phyloP scores from a whole-genome alignment of 1,140 invertebrate genomes.

The Parasteatoda tepidariorum region DNA sequence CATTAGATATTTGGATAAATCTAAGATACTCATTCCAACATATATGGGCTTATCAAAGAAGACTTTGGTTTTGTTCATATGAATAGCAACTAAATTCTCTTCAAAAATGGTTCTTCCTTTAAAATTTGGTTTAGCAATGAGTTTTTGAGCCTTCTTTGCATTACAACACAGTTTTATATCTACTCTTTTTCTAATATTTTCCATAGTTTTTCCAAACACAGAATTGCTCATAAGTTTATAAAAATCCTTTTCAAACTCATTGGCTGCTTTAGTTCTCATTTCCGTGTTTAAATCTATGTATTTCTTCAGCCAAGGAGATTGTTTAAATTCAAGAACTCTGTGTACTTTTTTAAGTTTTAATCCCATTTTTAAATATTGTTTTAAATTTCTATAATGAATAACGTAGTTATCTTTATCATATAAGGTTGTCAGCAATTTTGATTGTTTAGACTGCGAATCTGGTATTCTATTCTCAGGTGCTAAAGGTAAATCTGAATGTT shows the following conservation, averaged over 20 bases:
- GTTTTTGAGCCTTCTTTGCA: slow-evolving; percentile 64
- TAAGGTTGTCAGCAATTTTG: background rate
- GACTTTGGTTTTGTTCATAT: slow-evolving; percentile 61
- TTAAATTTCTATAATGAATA: slow-evolving; percentile 66
- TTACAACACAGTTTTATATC: slow-evolving; percentile 67
- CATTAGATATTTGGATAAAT: slow-evolving; percentile 64
- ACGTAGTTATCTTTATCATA: background rate
- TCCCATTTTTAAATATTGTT: too few species aligned
- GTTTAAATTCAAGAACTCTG: slow-evolving; percentile 62
- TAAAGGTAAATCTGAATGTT: slow-evolving; percentile 2
- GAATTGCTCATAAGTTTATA: slow-evolving; percentile 5
- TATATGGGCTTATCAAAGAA: slow-evolving; percentile 63
- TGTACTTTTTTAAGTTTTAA: too few species aligned
- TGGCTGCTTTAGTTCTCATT: slow-evolving; percentile 63
- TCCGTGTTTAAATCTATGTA: slow-evolving; percentile 67
- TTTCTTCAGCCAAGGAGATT: background rate
- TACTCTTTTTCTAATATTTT: slow-evolving; percentile 69
- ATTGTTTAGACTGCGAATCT: background rate
- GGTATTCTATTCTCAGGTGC: background rate
- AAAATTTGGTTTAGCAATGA: slow-evolving; percentile 68
- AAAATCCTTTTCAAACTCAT: slow-evolving; percentile 63
- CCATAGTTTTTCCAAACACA: slow-evolving; percentile 66
- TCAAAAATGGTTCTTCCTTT: slow-evolving; percentile 63
- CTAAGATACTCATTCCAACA: too few species aligned
- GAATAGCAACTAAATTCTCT: slow-evolving; percentile 40